These are phyloP conservation scores for Hemitrygon akajei DNA, from an alignment of 2,797 vertebrate species.

Conservation along the genomic window DNA sequence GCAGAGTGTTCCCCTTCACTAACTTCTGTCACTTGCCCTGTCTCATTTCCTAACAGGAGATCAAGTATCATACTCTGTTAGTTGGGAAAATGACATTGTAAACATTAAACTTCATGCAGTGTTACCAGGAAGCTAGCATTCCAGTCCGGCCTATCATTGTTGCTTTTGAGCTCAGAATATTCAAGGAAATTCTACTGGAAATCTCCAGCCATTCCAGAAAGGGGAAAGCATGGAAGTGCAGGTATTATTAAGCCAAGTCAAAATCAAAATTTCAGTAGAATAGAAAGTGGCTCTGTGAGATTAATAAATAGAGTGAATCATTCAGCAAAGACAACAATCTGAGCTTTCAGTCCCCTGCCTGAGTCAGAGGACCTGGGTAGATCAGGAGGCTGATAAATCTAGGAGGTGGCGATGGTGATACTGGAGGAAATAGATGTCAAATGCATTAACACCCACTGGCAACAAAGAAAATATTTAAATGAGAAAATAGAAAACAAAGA, in stretches of 20 bases:
- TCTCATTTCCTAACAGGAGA: too few species aligned
- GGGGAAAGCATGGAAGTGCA: background rate
- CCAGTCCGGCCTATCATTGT: background rate
- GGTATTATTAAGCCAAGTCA: background rate
- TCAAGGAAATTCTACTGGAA: background rate
- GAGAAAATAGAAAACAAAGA: background rate
- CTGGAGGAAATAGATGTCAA: slow-evolving; percentile 61
- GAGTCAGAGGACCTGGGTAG: slow-evolving; percentile 60
- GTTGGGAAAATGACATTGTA: background rate
- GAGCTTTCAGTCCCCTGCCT: slow-evolving; percentile 47
- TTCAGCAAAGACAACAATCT: slow-evolving; percentile 12
- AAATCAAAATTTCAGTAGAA: background rate
- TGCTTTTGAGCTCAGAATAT: background rate
- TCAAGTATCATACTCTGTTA: too few species aligned
- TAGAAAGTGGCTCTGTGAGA: background rate
- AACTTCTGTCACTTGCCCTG: too few species aligned
- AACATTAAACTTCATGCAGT: background rate
- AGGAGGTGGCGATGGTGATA: slow-evolving; percentile 72
- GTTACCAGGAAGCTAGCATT: background rate
- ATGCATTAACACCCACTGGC: slow-evolving; percentile 62
- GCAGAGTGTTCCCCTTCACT: too few species aligned
- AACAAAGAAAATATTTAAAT: background rate
- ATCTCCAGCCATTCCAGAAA: background rate
- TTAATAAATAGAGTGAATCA: background rate
- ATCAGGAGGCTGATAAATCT: slow-evolving; percentile 74